Evolutionary conservation across 2,797 vertebrate genomes (phyloP).

Genomic region (Channallabes apus): DNA sequence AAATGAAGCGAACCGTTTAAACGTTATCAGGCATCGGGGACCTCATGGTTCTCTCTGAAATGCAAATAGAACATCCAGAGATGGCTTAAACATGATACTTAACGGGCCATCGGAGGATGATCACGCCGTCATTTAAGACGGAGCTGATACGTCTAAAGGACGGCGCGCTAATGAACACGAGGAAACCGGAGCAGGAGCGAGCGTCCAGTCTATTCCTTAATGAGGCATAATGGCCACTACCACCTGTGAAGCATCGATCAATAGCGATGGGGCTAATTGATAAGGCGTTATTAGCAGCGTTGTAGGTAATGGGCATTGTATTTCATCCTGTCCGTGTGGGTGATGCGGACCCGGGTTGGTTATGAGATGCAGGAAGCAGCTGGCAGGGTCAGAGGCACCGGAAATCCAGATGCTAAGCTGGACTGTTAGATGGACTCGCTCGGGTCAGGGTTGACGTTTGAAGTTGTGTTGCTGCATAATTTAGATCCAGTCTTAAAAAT

Average conservation of each 20-base stretch:
- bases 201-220: conserved; percentile 69
- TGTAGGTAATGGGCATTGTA: conserved; percentile 75
- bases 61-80: conserved; percentile 44
- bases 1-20: conserved; percentile 9
- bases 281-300: conserved; percentile 78
- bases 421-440: conserved; percentile 64
- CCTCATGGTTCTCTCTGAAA: conserved; percentile 30
- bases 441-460: conserved; percentile 58
- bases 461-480: conserved; percentile 1
- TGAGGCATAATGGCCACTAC: conserved; percentile 71
- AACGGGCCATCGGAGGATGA: conserved; percentile 69
- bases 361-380: conserved; percentile 71
- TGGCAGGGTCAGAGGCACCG: conserved; percentile 78
- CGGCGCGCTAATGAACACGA: conserved; percentile 69
- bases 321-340: conserved; percentile 76
- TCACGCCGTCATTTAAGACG: conserved; percentile 67
- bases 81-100: conserved; percentile 73
- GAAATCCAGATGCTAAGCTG: conserved; percentile 70
- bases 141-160: conserved; percentile 64
- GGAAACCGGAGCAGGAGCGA: conserved; percentile 70
- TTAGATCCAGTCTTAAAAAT: not conserved
- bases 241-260: conserved; percentile 81
- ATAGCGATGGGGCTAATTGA: conserved; percentile 79
- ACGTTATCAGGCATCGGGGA: conserved; percentile 35
- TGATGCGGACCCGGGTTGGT: conserved; percentile 62